Evolutionary conservation across 2,113 vertebrate species (phyloP), one percentile per base, ranked within the genome.

Genomic region (Pelusios castaneus): DNA sequence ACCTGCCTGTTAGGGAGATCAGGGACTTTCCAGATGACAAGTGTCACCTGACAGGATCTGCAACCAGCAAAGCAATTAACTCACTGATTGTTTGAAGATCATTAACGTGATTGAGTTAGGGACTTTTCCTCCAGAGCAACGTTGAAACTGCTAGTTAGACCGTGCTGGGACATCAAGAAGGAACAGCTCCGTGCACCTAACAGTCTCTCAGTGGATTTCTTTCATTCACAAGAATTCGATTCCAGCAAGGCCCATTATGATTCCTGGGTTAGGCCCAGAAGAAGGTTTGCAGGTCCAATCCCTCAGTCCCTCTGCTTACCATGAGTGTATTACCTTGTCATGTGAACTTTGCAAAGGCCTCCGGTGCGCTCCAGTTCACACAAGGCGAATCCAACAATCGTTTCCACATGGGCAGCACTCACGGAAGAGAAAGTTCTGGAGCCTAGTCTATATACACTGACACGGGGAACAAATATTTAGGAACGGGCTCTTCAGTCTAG

Each of bases 1-100:
- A 96, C 84, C 84, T 85, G 87, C 75, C 86, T 90, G 70, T 88
- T 89, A 93, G 90, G 93, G 93, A 95, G 87, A 0, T 85, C 83
- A 43, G 96, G 97, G 96, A 97, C 93, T 97, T 97, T 95, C 97
- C 96, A 83, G 90, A 93, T 93, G 93, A 95, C 95, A 96, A 19
- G 60, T 81, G 91, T 49, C 94, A 96, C 92, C 92, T 94, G 95
- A 87, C 93, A 96, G 78, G 52, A 87, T 73, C 91, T 6, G 7
- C 84, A 90, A 85, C 77, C 22, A 47, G 83, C 92, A 55, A 4
- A 1, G 84, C 94, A 93, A 96, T 95, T 92, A 95, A 80, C 0
- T 0, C 29, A 82, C 3, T 8, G 85, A 88, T 94, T 6, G 1
- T 58, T 0, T 0, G 84, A 84, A 93, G 73, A 84, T 81, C 90